Evolutionary conservation across 2,888 invertebrate genomes (phyloP), one percentile per base, ranked within the genome.

Genomic region (Rutpela maculata): DNA sequence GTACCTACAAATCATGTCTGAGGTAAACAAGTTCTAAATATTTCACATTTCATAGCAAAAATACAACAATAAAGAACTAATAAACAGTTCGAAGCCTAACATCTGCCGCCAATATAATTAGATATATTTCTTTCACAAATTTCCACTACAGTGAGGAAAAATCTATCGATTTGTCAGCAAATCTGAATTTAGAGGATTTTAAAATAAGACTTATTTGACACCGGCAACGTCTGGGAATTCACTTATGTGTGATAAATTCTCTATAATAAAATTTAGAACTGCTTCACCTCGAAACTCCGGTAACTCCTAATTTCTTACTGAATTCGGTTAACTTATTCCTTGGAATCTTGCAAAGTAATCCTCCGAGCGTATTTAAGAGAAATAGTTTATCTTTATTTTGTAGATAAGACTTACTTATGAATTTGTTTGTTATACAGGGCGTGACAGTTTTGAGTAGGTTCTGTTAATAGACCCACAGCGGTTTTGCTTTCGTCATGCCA

Each of bases 211-310:
- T 55, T 66, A 43, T 17, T 66, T 6, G 19, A 43, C 4, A 12
- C 43, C n/a, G 22, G 43, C 10, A 3, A 15, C 18, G 65, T n/a
- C 50, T 55, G 67, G 11, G 15, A 67, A 67, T 67, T 55, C 55
- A 67, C 1, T 67, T 67, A 67, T 55, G 6, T 19, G 67, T 55
- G 50, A 67, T 67, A 67, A 67, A 67, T 55, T 50, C 9, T 55
- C 67, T 18, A 5, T 50, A 67, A 50, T 67, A 55, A 67, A 43
- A 67, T 67, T 67, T 55, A 55, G 22, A 15, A 22, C 26, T 55
- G 15, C 67, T 15, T 66, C 6, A n/a, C 15, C n/a, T n/a, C 50
- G 50, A n/a, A 67, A 55, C 17, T 11, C n/a, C 43, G 17, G 43
- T 18, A 38, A 65, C 18, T 55, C 26, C 26, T 55, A 55, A 26